Evolutionary conservation across 2,888 invertebrate species (phyloP).

Genomic region (Meghimatium bilineatum): DNA sequence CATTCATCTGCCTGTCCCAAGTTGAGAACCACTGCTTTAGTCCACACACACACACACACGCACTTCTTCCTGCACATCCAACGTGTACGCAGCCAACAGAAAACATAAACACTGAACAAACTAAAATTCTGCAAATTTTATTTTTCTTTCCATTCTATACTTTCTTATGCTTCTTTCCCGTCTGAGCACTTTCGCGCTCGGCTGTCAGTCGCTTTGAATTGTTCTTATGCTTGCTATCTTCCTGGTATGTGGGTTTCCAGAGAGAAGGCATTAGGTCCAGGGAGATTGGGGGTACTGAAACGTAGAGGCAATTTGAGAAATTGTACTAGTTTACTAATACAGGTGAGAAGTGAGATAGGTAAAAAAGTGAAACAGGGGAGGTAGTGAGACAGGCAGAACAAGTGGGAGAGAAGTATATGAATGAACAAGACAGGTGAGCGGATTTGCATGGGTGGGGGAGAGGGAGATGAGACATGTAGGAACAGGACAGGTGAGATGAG

Average conservation of each 20-base stretch:
- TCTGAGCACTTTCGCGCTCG: background rate
- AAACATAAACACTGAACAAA: background rate
- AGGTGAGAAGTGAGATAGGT: too few species aligned
- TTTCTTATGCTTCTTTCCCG: background rate
- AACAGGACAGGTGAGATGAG: too few species aligned
- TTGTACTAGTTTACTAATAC: too few species aligned
- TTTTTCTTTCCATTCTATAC: background rate
- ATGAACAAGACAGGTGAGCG: too few species aligned
- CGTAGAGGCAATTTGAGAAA: background rate
- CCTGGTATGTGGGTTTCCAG: constrained; percentile 39
- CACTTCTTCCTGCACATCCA: background rate
- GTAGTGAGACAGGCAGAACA: too few species aligned
- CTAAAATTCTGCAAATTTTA: background rate
- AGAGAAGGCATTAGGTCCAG: constrained; percentile 35
- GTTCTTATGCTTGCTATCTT: background rate
- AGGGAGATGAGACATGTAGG: too few species aligned
- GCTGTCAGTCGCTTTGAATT: constrained; percentile 12
- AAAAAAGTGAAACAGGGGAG: too few species aligned
- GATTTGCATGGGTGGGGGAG: too few species aligned
- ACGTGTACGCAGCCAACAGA: background rate
- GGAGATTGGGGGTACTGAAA: constrained; percentile 1
- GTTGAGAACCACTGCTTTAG: too few species aligned
- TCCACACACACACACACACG: too few species aligned
- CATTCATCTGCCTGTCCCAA: too few species aligned
- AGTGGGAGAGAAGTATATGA: too few species aligned